These are phyloP conservation scores for Hypotaenidia philippensis DNA, from an alignment of 2,797 vertebrate genomes.

Conservation along the genomic window DNA sequence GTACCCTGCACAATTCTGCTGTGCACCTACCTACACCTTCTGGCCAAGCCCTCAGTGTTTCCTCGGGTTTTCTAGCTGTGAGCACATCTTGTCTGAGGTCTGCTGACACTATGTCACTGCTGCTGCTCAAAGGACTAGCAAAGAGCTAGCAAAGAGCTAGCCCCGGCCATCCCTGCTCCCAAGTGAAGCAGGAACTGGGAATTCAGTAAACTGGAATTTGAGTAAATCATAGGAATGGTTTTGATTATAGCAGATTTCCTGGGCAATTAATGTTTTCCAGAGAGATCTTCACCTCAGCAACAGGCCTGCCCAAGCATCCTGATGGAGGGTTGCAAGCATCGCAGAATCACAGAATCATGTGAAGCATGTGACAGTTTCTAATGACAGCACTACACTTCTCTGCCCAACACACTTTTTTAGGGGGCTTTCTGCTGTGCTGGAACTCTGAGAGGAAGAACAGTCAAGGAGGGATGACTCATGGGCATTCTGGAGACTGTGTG, in stretches of 20 bases:
- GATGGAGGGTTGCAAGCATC: neutral
- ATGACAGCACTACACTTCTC: neutral
- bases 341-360: too few relatives aligned
- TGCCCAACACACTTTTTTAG: neutral
- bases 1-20: neutral
- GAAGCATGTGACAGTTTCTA: neutral
- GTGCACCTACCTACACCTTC: neutral
- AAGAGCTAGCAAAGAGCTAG: too few relatives aligned
- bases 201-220: neutral
- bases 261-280: neutral
- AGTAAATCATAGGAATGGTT: neutral
- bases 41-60: neutral
- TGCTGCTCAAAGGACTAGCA: neutral
- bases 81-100: neutral
- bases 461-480: neutral
- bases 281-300: neutral
- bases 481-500: neutral
- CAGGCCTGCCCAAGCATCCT: neutral
- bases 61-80: neutral
- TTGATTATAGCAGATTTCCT: neutral
- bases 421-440: neutral
- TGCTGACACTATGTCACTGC: neutral
- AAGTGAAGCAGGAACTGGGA: neutral
- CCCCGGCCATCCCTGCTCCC: neutral
- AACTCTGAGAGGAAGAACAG: neutral